Percentiles rank a stretch among this genome's conserved stretches.
Evolutionary conservation across 2,797 vertebrate genomes (phyloP).

Genomic region (Microchirus variegatus): DNA sequence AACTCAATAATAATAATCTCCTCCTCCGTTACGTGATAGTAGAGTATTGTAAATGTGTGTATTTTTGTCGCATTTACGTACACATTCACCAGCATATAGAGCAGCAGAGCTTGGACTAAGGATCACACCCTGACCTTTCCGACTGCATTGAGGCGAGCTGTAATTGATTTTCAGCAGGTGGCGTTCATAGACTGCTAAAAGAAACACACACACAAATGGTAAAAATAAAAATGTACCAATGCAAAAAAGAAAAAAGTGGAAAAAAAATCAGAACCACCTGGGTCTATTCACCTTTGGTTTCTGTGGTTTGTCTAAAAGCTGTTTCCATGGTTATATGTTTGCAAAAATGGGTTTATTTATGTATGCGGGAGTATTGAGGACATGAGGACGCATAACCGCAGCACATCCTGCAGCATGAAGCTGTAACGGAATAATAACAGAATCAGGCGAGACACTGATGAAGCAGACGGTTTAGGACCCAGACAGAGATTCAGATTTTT

Average conservation of each 20-base stretch:
- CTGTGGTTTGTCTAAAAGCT: slow-evolving; percentile 35
- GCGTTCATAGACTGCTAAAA: slow-evolving; percentile 22
- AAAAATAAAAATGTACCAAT: slow-evolving; percentile 22
- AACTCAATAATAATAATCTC: no score
- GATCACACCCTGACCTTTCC: no score
- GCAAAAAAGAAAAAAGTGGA: slow-evolving; percentile 15
- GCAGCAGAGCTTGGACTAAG: no score
- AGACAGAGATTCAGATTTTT: no score
- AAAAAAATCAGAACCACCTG: slow-evolving; percentile 47
- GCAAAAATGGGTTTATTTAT: slow-evolving; percentile 55
- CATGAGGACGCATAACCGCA: slow-evolving; percentile 53
- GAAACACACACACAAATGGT: slow-evolving; percentile 14
- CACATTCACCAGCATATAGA: no score
- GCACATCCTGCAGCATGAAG: slow-evolving; percentile 29
- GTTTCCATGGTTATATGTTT: slow-evolving; percentile 65
- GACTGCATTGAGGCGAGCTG: background rate
- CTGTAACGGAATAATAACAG: slow-evolving; percentile 16
- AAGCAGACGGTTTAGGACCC: slow-evolving; percentile 1
- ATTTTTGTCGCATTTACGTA: no score
- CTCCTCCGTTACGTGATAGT: no score
- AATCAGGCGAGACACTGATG: slow-evolving; percentile 5
- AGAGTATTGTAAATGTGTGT: no score
- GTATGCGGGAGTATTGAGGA: slow-evolving; percentile 35
- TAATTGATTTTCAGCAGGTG: slow-evolving; percentile 34
- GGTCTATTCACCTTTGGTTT: slow-evolving; percentile 49